These are phyloP conservation scores for Ciconia boyciana DNA, from an alignment of 2,113 vertebrate species.

Conservation along the genomic window DNA sequence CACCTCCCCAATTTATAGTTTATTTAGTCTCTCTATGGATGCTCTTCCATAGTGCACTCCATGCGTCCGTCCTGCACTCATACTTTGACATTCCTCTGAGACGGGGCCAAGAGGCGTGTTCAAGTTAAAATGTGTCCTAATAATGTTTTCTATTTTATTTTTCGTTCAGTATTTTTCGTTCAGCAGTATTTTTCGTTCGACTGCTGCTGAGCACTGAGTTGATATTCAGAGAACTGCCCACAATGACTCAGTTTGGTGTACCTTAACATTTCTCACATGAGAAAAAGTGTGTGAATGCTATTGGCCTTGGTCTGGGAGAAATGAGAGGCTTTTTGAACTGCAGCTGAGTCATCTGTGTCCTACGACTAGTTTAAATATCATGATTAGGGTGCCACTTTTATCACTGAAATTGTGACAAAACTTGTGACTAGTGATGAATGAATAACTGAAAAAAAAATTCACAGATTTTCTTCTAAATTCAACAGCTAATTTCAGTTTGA, in stretches of 20 bases:
- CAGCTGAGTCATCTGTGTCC: slow-evolving; percentile 22
- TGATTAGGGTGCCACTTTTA: background rate
- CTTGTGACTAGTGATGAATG: background rate
- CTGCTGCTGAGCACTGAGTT: background rate
- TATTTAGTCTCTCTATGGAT: background rate
- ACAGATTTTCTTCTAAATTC: background rate
- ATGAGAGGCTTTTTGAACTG: background rate
- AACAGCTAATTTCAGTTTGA: slow-evolving; percentile 26
- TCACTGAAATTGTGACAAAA: background rate
- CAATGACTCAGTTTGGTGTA: background rate
- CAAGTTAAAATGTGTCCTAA: background rate
- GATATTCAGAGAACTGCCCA: background rate
- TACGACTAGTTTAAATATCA: background rate
- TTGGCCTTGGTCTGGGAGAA: background rate
- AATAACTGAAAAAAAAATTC: background rate
- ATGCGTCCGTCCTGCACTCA: background rate
- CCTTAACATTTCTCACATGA: background rate
- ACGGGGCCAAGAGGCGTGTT: background rate
- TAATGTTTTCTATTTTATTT: background rate
- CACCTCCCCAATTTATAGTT: background rate
- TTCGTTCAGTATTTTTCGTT: too few relatives aligned
- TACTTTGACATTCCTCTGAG: background rate
- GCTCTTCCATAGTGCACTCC: rapidly evolving
- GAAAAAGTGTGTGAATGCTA: background rate
- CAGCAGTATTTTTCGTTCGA: background rate